Conservation (phyloP, 2,888 invertebrate species). For the Noctua comes region DNA sequence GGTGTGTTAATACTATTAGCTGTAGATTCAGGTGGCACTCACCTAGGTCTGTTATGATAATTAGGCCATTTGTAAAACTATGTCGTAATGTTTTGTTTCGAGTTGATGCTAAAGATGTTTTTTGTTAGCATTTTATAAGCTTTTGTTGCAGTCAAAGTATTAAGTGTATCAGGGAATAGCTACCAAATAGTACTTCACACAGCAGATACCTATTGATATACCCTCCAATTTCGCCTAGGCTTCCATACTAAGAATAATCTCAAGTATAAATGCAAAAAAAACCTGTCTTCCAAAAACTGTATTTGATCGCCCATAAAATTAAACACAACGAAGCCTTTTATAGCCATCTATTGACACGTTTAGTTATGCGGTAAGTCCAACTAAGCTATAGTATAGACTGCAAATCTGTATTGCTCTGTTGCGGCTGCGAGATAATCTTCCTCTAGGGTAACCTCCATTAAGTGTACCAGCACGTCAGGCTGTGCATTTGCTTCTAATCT, state of each 20-base stretch:
- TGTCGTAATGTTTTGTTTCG: slow-evolving; percentile 15
- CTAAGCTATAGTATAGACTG: background rate
- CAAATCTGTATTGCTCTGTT: background rate
- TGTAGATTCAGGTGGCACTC: slow-evolving; percentile 24
- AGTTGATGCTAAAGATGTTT: slow-evolving; percentile 10
- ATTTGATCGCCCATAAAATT: background rate
- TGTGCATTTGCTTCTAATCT: slow-evolving; percentile 1
- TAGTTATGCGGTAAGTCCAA: background rate
- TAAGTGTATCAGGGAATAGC: background rate
- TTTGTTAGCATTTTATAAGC: background rate
- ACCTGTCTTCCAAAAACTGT: too few species aligned
- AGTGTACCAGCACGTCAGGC: background rate
- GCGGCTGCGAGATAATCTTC: background rate
- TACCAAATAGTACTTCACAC: background rate
- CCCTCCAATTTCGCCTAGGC: background rate
- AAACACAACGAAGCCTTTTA: background rate
- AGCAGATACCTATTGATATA: background rate
- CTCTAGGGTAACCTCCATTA: background rate
- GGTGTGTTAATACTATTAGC: slow-evolving; percentile 3
- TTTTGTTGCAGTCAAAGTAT: background rate
- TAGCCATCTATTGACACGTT: background rate
- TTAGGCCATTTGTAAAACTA: slow-evolving; percentile 40
- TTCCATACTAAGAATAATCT: too few species aligned
- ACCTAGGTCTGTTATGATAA: slow-evolving; percentile 28
- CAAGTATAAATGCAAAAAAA: too few species aligned